Base-by-base conservation (phyloP, 2,113 vertebrate species). In the Mionectes macconnelli region DNA sequence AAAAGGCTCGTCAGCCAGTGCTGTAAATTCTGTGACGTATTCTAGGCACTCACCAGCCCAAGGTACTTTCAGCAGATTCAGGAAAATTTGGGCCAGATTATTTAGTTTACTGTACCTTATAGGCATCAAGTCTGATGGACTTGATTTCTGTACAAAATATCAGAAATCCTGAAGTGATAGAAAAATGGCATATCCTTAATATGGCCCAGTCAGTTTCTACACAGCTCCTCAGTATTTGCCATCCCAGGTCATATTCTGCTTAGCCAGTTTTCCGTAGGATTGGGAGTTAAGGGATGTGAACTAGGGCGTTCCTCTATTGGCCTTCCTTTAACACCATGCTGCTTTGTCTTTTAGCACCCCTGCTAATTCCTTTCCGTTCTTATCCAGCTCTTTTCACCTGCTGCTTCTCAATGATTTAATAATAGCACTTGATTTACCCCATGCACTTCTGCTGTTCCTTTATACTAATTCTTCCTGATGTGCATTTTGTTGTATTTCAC, bases 251-350 rank as follows among this genome's bases (percentile, higher is more conserved):
- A 56, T 70, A 62, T 27, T 40, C 40, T 28, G 7, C 45, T 69
- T 22, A 73, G 23, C 5, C n/a, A n/a, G 0, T 76, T 89, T 91
- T 89, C 53, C 60, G 63, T 30, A 39, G 21, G 20, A 39, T 42
- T 68, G 20, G 14, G 18, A 47, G 17, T 33, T 64, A 24, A 1
- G 6, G 9, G 5, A 20, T 74, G 45, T 4, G 7, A 33, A n/a
- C 35, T 69, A 1, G 1, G 4, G 11, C 0, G 0, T 12, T 79
- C 19, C 16, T 66, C 18, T 39, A 17, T 23, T 67, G 28, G 8
- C 25, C 37, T 84, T 45, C 21, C 6, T 75, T 78, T 62, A 69
- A 75, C 1, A 1, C 14, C 40, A 24, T 1, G 0, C 31, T 84
- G 28, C 50, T 78, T 84, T 80, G 28, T 74, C 28, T 92, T 94